Evolutionary conservation across 1,140 invertebrate species (phyloP).

Genomic region (Formica selysi): DNA sequence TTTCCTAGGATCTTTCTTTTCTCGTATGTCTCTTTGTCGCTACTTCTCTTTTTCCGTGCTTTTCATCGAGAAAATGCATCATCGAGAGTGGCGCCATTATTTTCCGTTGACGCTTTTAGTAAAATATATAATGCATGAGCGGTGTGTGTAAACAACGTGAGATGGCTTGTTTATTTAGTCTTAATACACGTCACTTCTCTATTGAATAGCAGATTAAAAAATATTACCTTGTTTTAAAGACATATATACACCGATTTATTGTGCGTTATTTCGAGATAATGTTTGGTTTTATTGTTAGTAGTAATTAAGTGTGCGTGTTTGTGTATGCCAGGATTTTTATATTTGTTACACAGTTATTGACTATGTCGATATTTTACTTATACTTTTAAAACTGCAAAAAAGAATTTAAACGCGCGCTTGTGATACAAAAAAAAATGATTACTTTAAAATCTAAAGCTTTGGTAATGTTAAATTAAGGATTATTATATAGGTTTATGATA

Average conservation of each 20-base stretch:
- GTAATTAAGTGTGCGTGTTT: neutral
- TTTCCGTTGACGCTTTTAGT: constrained; percentile 4
- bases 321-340: neutral
- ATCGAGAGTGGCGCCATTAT: neutral
- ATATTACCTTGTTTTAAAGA: neutral
- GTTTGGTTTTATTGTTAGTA: neutral
- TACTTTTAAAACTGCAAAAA: neutral
- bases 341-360: neutral
- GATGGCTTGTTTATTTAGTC: neutral
- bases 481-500: neutral
- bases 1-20: constrained; percentile 33
- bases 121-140: neutral
- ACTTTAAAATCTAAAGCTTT: neutral
- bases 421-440: neutral
- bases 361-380: neutral
- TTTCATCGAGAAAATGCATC: constrained; percentile 8
- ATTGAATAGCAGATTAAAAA: neutral
- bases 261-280: neutral
- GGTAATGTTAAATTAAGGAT: neutral
- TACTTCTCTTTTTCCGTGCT: neutral
- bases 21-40: neutral
- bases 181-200: neutral
- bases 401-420: no score
- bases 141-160: neutral
- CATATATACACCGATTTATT: neutral